Conservation (phyloP, 1,140 invertebrate species). For the Meloidogyne floridensis region DNA sequence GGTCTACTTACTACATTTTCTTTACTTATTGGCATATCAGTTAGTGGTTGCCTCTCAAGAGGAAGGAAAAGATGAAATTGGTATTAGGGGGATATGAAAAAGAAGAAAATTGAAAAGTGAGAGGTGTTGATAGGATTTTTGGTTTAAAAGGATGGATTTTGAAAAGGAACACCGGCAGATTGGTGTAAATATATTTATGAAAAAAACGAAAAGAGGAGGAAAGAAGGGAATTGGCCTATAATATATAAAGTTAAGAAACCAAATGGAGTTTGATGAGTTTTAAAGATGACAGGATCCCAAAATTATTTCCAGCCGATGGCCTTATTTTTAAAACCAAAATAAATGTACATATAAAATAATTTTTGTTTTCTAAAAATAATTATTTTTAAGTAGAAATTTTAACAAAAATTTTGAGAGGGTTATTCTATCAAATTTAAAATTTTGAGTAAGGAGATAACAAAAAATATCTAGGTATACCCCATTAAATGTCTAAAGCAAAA, state of each 20-base stretch:
- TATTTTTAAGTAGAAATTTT: too few relatives aligned
- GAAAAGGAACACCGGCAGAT: neutral
- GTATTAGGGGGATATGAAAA: neutral
- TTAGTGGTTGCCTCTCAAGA: neutral
- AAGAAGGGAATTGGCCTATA: neutral
- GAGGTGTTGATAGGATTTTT: too few relatives aligned
- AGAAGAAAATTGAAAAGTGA: too few relatives aligned
- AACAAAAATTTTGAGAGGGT: too few relatives aligned
- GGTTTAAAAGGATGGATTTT: neutral
- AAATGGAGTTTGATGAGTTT: slow-evolving; percentile 9
- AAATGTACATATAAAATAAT: too few relatives aligned
- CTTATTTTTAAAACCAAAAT: neutral
- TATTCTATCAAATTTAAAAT: too few relatives aligned
- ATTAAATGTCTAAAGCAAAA: too few relatives aligned
- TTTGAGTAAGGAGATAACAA: too few relatives aligned
- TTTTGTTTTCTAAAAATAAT: too few relatives aligned
- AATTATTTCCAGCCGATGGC: neutral
- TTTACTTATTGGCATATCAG: neutral
- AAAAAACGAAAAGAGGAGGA: neutral
- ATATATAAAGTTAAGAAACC: neutral
- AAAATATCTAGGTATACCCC: too few relatives aligned
- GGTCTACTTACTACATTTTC: neutral
- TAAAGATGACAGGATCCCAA: neutral
- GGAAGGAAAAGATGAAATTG: neutral
- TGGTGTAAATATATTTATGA: neutral